A percentile compares a stretch with the other conserved stretches of the same genome.
Conservation (phyloP, 2,113 vertebrate genomes). For the Microtus richardsoni region DNA sequence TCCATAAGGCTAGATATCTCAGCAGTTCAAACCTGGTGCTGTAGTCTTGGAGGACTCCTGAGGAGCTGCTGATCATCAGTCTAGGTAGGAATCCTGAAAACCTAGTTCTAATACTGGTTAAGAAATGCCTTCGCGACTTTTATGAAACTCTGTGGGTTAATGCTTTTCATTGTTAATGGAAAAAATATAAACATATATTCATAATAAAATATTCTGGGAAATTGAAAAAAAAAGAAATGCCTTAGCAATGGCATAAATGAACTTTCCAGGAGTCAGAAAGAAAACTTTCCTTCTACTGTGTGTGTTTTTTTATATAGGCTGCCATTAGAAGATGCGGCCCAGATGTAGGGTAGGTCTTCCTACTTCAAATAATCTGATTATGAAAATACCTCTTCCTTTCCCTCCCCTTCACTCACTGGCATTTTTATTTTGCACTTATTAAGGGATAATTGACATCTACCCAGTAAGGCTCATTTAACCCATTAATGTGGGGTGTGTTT, state of each 20-base stretch:
- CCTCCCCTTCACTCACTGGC: too few species aligned
- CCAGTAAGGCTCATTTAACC: too few species aligned
- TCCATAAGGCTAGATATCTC: neutral
- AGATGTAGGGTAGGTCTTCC: too few species aligned
- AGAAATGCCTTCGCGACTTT: neutral
- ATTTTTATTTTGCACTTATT: too few species aligned
- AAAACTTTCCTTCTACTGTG: too few species aligned
- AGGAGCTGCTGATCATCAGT: neutral
- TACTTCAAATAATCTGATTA: too few species aligned
- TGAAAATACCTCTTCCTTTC: too few species aligned
- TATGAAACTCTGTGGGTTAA: neutral
- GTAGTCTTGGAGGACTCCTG: neutral
- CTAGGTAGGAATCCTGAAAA: neutral
- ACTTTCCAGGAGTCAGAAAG: neutral
- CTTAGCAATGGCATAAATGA: neutral
- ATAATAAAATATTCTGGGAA: slow-evolving; percentile 45
- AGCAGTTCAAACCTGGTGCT: neutral
- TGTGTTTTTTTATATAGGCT: too few species aligned
- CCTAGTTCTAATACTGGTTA: neutral
- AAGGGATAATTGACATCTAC: too few species aligned
- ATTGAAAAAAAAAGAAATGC: too few species aligned
- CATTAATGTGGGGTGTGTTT: too few species aligned
- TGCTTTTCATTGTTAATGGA: slow-evolving; percentile 18
- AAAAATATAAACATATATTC: neutral
- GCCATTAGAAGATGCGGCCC: too few species aligned